phyloP scores from a whole-genome alignment of 2,888 invertebrate species.

The Drosophila anceps region DNA sequence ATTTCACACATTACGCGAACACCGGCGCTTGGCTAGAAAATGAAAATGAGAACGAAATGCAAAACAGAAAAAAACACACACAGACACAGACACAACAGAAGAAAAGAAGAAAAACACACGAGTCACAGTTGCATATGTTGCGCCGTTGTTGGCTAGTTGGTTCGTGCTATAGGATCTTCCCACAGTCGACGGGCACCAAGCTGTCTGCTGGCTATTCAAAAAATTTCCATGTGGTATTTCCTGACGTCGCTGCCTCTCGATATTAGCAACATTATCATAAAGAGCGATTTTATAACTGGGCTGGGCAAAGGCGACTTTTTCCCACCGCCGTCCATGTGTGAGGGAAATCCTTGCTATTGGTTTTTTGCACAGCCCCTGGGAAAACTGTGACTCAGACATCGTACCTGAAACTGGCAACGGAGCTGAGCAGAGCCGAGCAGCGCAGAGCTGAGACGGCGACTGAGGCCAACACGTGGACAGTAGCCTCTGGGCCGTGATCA shows the following conservation, averaged over 20 bases:
- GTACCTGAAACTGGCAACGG: slow-evolving; percentile 20
- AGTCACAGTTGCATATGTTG: slow-evolving; percentile 76
- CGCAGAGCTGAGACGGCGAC: neutral
- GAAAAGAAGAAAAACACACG: slow-evolving; percentile 43
- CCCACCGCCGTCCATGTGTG: slow-evolving; percentile 62
- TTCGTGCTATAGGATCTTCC: slow-evolving; percentile 66
- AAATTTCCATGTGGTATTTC: slow-evolving; percentile 63
- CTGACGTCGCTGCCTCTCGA: slow-evolving; percentile 21
- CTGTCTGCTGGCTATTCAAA: slow-evolving; percentile 55
- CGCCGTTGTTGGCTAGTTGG: slow-evolving; percentile 28
- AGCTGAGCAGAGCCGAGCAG: neutral
- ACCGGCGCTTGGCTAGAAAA: slow-evolving; percentile 64
- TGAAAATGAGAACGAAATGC: slow-evolving; percentile 16
- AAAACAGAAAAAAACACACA: slow-evolving; percentile 33
- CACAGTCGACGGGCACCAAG: slow-evolving; percentile 53
- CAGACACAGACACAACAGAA: neutral
- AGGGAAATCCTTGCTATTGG: slow-evolving; percentile 62
- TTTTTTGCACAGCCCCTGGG: slow-evolving; percentile 65
- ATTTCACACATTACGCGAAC: slow-evolving; percentile 58
- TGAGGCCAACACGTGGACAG: too few species aligned
- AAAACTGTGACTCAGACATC: slow-evolving; percentile 45
- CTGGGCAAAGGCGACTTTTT: slow-evolving; percentile 47
- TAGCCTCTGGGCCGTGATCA: slow-evolving; percentile 42
- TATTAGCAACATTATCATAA: slow-evolving; percentile 53
- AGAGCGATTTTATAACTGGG: slow-evolving; percentile 73